Conservation (phyloP, 1,140 invertebrate genomes). For the Atta colombica region DNA sequence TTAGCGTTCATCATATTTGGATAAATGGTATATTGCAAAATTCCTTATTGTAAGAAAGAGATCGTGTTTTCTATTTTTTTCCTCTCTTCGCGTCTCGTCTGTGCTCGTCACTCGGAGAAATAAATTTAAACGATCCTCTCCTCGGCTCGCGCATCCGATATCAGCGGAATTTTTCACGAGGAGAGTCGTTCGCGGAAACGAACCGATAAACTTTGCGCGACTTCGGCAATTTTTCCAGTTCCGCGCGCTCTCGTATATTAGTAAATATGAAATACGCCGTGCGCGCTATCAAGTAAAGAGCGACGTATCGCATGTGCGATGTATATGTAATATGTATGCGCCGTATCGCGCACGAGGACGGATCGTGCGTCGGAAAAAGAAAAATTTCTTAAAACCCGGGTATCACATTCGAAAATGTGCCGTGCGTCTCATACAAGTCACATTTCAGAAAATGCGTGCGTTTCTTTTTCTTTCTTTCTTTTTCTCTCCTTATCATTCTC, state of each 20-base stretch:
- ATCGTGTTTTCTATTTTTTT: not conserved
- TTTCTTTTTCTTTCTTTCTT: not conserved
- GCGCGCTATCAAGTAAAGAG: slow-evolving; percentile 35
- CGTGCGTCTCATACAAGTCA: slow-evolving; percentile 1
- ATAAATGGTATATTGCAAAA: too few species aligned
- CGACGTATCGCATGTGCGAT: slow-evolving; percentile 1
- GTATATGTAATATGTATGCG: not conserved
- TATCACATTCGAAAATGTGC: slow-evolving; percentile 5
- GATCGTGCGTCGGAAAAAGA: not conserved
- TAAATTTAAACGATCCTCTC: slow-evolving; percentile 53
- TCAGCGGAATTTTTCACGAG: slow-evolving; percentile 59
- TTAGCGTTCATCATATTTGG: too few species aligned
- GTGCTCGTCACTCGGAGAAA: not conserved
- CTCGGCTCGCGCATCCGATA: slow-evolving; percentile 33
- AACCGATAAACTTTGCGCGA: slow-evolving; percentile 61
- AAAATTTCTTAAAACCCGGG: slow-evolving; percentile 16
- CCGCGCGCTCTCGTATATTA: slow-evolving; percentile 63
- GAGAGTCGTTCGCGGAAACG: slow-evolving; percentile 50
- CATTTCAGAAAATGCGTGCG: slow-evolving; percentile 15
- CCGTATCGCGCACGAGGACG: not conserved
- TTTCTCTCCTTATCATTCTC: not conserved
- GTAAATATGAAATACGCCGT: slow-evolving; percentile 54
- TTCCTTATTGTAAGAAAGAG: slow-evolving; percentile 5
- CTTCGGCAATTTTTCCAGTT: slow-evolving; percentile 58
- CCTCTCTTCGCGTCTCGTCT: slow-evolving; percentile 3